A percentile compares a stretch with the other conserved stretches of the same genome.
phyloP scores from a whole-genome alignment of 2,888 invertebrate species.

The Masnerella sp. region DNA sequence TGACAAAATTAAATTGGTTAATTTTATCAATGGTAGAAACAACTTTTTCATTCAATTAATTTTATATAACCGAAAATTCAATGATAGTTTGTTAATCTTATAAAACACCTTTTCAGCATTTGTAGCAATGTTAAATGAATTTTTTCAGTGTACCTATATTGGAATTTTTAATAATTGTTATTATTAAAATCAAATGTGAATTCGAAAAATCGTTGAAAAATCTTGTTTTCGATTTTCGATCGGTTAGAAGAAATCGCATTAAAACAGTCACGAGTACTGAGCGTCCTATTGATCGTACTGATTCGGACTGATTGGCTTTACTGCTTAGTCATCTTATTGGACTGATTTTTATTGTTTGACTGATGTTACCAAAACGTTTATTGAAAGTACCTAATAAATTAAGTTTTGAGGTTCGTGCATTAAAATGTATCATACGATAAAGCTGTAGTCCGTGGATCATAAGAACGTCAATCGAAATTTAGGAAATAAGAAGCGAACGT shows the following conservation, averaged over 20 bases:
- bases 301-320: conserved; percentile 74
- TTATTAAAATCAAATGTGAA: not conserved
- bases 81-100: too few species aligned
- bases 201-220: not conserved
- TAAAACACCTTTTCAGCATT: too few species aligned
- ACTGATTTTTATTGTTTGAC: conserved; percentile 75
- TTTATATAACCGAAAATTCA: too few species aligned
- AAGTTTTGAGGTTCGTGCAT: conserved; percentile 69
- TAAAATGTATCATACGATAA: conserved; percentile 54
- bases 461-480: conserved; percentile 17
- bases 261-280: conserved; percentile 35
- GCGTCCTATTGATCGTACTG: conserved; percentile 64
- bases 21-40: too few species aligned
- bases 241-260: not conserved
- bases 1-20: too few species aligned
- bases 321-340: conserved; percentile 69
- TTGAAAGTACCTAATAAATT: conserved; percentile 75
- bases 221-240: not conserved
- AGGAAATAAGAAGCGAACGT: conserved; percentile 7
- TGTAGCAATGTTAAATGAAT: too few species aligned
- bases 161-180: too few species aligned
- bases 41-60: too few species aligned
- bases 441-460: conserved; percentile 20
- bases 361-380: conserved; percentile 78
- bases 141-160: too few species aligned